These are phyloP conservation scores for Magallana nippona DNA, from an alignment of 2,888 invertebrate genomes.

Conservation along the genomic window DNA sequence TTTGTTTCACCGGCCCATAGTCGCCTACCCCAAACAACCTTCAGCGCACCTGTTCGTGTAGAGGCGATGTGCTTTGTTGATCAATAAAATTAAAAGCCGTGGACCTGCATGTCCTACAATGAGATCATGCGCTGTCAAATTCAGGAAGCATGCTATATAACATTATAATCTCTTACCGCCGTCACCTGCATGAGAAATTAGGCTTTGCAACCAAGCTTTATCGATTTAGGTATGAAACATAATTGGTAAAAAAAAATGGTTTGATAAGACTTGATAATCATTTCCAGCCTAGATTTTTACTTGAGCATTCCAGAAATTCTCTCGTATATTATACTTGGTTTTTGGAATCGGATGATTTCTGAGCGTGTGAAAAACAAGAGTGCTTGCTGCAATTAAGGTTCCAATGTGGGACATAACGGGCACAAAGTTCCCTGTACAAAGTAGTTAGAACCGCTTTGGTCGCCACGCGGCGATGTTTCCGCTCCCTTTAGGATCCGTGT, in stretches of 20 bases:
- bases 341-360: background rate
- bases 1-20: background rate
- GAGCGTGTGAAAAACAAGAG: background rate
- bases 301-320: no score
- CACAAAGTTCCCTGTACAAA: background rate
- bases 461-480: background rate
- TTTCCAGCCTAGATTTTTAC: no score
- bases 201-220: no score
- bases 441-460: background rate
- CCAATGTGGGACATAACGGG: background rate
- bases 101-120: constrained; percentile 1
- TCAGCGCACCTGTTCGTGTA: constrained; percentile 8
- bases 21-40: constrained; percentile 8
- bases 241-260: no score
- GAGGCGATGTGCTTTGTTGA: background rate
- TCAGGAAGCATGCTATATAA: background rate
- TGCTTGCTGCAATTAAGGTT: background rate
- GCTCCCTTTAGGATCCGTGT: background rate
- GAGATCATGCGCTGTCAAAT: background rate
- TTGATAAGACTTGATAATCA: no score
- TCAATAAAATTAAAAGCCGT: background rate
- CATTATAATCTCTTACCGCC: background rate
- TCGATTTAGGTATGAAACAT: no score
- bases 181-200: background rate
- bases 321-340: background rate